A percentile compares a stretch with the other conserved stretches of the same genome.
Conservation (phyloP, 2,113 vertebrate genomes). For the Neotoma lepida region DNA sequence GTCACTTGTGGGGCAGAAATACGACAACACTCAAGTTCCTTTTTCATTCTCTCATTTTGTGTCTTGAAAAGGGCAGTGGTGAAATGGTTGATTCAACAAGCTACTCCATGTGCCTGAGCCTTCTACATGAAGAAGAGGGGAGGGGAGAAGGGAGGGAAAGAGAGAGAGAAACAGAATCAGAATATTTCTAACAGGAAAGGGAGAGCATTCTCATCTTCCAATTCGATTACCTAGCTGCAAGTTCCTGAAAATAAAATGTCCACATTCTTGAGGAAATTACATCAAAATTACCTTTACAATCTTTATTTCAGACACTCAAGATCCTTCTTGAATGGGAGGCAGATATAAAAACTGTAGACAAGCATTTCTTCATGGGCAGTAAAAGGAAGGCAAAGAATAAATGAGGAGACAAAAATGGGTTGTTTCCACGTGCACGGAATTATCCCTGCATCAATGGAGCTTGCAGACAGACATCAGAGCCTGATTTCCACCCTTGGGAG, state of each 20-base stretch:
- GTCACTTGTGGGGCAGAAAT: background rate
- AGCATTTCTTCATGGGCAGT: background rate
- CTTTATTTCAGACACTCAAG: background rate
- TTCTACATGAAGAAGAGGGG: background rate
- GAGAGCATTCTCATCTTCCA: background rate
- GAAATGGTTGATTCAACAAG: slow-evolving; percentile 11
- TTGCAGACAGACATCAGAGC: background rate
- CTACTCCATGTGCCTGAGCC: background rate
- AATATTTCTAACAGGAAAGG: background rate
- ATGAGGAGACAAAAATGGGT: background rate
- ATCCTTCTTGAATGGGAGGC: background rate
- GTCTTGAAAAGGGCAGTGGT: background rate
- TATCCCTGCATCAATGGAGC: background rate
- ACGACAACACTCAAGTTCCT: background rate
- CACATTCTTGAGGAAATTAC: background rate
- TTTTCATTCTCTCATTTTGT: slow-evolving; percentile 14
- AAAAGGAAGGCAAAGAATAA: background rate
- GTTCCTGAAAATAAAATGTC: background rate
- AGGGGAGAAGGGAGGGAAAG: background rate
- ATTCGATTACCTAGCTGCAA: background rate
- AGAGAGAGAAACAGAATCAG: background rate
- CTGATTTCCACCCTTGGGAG: background rate
- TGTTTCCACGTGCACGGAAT: background rate
- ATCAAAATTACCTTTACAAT: background rate
- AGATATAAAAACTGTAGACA: slow-evolving; percentile 17